Conservation (phyloP, 2,888 invertebrate genomes). For the Drosophila nr. perissopoda region DNA sequence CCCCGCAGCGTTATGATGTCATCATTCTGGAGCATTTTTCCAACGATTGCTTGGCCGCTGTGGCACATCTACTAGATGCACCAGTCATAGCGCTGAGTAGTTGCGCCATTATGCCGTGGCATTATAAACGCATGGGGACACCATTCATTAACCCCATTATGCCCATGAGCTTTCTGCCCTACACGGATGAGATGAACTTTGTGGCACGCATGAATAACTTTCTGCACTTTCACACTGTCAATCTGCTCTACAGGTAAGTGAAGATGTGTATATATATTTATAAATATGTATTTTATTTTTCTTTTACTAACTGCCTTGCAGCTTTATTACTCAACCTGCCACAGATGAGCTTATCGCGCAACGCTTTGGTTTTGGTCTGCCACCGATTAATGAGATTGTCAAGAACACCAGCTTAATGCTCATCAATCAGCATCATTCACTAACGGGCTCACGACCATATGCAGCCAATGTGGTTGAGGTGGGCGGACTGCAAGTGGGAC, state of each 20-base stretch:
- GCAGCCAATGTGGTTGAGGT: slow-evolving; percentile 86
- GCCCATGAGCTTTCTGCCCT: slow-evolving; percentile 85
- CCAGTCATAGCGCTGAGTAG: slow-evolving; percentile 87
- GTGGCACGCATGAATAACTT: slow-evolving; percentile 85
- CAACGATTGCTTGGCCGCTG: slow-evolving; percentile 88
- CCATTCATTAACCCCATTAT: slow-evolving; percentile 87
- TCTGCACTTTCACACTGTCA: slow-evolving; percentile 65
- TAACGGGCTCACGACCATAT: slow-evolving; percentile 85
- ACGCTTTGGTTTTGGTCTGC: slow-evolving; percentile 84
- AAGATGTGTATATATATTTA: too few species aligned
- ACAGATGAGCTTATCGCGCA: slow-evolving; percentile 84
- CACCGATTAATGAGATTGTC: slow-evolving; percentile 85
- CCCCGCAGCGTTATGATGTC: slow-evolving; percentile 86
- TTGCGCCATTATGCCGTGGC: slow-evolving; percentile 87
- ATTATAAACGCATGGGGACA: slow-evolving; percentile 86
- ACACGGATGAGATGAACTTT: slow-evolving; percentile 84
- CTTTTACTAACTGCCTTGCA: slow-evolving; percentile 25
- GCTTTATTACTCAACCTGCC: slow-evolving; percentile 77
- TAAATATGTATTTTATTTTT: not conserved
- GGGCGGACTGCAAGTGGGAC: slow-evolving; percentile 85
- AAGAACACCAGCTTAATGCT: slow-evolving; percentile 82
- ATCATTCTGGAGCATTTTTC: slow-evolving; percentile 89
- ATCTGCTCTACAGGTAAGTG: slow-evolving; percentile 71
- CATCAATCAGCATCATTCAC: slow-evolving; percentile 86
- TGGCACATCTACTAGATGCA: slow-evolving; percentile 87